Percentiles rank a stretch among this genome's conserved stretches.
Evolutionary conservation across 2,888 invertebrate species (phyloP).

Genomic region (Drosophila neutralis): DNA sequence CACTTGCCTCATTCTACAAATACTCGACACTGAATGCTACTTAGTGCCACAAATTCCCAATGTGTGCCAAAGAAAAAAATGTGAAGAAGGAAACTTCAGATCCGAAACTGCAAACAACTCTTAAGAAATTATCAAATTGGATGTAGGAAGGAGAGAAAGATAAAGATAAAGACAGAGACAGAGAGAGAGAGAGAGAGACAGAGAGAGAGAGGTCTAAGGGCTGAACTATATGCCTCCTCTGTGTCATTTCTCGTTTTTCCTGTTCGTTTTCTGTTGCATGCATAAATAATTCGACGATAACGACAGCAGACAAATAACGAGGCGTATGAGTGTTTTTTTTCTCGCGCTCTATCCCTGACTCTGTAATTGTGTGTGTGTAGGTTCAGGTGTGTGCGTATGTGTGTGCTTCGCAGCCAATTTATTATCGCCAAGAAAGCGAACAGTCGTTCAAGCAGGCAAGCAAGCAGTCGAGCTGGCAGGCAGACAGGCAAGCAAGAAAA

Average conservation of each 20-base stretch:
- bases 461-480: conserved; percentile 31
- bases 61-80: conserved; percentile 31
- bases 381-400: conserved; percentile 16
- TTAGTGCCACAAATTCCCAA: conserved; percentile 42
- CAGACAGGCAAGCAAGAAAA: conserved; percentile 64
- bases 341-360: neutral
- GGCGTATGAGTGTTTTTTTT: conserved; percentile 45
- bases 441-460: conserved; percentile 12
- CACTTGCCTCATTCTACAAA: conserved; percentile 34
- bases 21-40: conserved; percentile 55
- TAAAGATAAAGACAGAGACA: conserved; percentile 8
- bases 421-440: conserved; percentile 72
- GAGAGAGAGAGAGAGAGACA: no score
- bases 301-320: conserved; percentile 61
- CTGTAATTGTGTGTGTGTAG: conserved; percentile 4
- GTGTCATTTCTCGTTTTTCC: conserved; percentile 24
- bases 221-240: conserved; percentile 5
- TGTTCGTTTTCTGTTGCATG: conserved; percentile 64
- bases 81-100: conserved; percentile 30
- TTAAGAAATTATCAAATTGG: conserved; percentile 74
- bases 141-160: conserved; percentile 8
- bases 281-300: conserved; percentile 78
- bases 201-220: conserved; percentile 3
- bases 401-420: conserved; percentile 65
- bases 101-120: conserved; percentile 46